Evolutionary conservation across 1,140 invertebrate species (phyloP).

Genomic region (Mactra quadrangularis): DNA sequence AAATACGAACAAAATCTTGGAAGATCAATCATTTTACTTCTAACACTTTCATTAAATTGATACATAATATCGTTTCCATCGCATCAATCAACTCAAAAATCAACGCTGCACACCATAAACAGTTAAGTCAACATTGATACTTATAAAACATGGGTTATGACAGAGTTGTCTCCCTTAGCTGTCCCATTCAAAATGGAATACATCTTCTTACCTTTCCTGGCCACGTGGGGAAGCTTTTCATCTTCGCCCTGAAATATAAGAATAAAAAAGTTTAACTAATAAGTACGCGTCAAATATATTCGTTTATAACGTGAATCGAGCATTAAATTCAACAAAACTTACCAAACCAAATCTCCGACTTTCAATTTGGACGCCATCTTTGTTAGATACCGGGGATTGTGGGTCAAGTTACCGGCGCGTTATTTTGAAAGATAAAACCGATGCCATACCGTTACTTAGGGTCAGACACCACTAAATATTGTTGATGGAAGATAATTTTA

Average conservation of each 20-base stretch:
- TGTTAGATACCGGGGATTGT: constrained; percentile 68
- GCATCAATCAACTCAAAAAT: too few relatives aligned
- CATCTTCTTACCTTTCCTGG: constrained; percentile 91
- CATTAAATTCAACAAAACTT: constrained; percentile 76
- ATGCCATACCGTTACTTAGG: constrained; percentile 2
- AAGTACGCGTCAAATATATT: not conserved
- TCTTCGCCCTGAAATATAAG: constrained; percentile 92
- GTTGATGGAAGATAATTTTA: too few relatives aligned
- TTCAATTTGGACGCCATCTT: constrained; percentile 87
- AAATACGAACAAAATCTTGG: too few relatives aligned
- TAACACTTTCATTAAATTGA: too few relatives aligned
- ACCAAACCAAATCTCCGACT: constrained; percentile 91
- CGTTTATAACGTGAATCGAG: constrained; percentile 64
- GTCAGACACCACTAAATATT: too few relatives aligned
- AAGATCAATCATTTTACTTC: too few relatives aligned
- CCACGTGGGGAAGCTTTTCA: constrained; percentile 97
- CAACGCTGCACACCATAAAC: too few relatives aligned
- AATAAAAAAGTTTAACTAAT: constrained; percentile 34
- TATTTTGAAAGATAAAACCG: constrained; percentile 14
- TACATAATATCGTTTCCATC: too few relatives aligned
- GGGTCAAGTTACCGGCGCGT: constrained; percentile 62
- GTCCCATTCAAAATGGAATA: constrained; percentile 27
- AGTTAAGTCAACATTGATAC: too few relatives aligned
- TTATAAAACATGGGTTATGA: constrained; percentile 7
- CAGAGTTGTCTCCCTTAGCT: constrained; percentile 19